phyloP scores from a whole-genome alignment of 1,140 invertebrate species.

The Oedothorax gibbosus region DNA sequence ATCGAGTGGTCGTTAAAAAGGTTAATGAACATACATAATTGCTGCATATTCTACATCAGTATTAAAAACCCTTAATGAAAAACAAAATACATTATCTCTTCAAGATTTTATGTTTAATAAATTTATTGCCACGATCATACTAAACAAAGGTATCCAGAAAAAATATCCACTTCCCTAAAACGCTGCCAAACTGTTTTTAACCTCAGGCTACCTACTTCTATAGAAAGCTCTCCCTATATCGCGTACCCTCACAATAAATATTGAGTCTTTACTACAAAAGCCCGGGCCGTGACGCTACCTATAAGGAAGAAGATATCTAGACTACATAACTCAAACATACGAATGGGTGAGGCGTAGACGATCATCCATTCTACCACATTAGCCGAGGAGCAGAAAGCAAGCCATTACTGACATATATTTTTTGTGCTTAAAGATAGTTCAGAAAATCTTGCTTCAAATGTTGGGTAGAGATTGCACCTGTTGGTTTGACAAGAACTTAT shows the following conservation, averaged over 20 bases:
- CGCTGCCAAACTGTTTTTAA: too few relatives aligned
- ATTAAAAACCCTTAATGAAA: too few relatives aligned
- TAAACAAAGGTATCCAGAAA: too few relatives aligned
- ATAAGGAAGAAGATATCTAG: slow-evolving; percentile 8
- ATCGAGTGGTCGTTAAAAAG: too few relatives aligned
- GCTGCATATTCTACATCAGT: too few relatives aligned
- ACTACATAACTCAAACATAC: slow-evolving; percentile 26
- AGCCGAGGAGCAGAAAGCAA: slow-evolving; percentile 36
- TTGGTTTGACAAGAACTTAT: too few relatives aligned
- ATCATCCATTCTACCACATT: slow-evolving; percentile 42
- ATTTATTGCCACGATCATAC: too few relatives aligned
- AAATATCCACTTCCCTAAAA: too few relatives aligned
- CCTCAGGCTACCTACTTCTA: too few relatives aligned
- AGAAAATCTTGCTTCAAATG: slow-evolving; percentile 28
- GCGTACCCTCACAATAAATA: slow-evolving; percentile 13
- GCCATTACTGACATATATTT: slow-evolving; percentile 12
- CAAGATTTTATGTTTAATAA: too few relatives aligned
- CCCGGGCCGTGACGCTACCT: neutral
- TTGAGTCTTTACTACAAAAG: slow-evolving; percentile 6
- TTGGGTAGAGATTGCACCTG: slow-evolving; percentile 37
- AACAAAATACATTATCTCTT: too few relatives aligned
- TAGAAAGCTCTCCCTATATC: neutral
- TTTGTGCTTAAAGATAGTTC: neutral
- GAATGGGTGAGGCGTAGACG: slow-evolving; percentile 14
- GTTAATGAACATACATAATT: too few relatives aligned